Evolutionary conservation across 2,888 invertebrate species (phyloP), one percentile per base, ranked within the genome.

Genomic region (Atethmia centrago): DNA sequence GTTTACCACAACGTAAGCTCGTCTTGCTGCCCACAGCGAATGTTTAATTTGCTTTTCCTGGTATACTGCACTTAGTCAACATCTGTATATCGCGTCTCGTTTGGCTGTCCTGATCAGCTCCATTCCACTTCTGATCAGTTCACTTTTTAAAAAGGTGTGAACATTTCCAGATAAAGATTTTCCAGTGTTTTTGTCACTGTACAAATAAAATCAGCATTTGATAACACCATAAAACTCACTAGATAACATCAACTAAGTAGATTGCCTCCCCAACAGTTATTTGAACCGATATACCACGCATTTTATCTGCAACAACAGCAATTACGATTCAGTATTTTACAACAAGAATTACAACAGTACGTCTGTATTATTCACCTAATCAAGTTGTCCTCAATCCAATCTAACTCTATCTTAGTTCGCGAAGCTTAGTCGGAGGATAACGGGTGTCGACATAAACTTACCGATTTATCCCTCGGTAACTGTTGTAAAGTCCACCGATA

Each of bases 351-450:
- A 80, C 80, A 72, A 71, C 59, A 68, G 65, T 53, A 53, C 63
- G 64, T 61, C 40, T 58, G 77, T 71, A 47, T 81, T 80, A 84
- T 84, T 81, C 85, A 71, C 40, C 65, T 84, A 85, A 85, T 85
- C 85, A 85, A 86, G 77, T 79, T 87, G 85, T 85, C 85, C 77
- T 63, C 75, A 73, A 85, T 87, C 74, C 76, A 85, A 85, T 86
- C 85, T 86, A 69, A 79, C 70, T 87, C 82, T 71, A 74, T 77
- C 71, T 80, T 70, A 72, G 66, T 84, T 75, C 68, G 49, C 49
- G 49, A 72, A 74, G 72, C 71, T 86, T 71, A 77, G 82, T 67
- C 68, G 36, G 71, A 53, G 83, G 85, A 85, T 87, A 87, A 76
- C 82, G 80, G 75, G 74, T 85, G 71, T 68, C 77, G 78, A 65